A percentile compares a stretch with the other conserved stretches of the same genome.
phyloP scores from a whole-genome alignment of 1,140 invertebrate genomes.

The Rhizoglyphus robini region DNA sequence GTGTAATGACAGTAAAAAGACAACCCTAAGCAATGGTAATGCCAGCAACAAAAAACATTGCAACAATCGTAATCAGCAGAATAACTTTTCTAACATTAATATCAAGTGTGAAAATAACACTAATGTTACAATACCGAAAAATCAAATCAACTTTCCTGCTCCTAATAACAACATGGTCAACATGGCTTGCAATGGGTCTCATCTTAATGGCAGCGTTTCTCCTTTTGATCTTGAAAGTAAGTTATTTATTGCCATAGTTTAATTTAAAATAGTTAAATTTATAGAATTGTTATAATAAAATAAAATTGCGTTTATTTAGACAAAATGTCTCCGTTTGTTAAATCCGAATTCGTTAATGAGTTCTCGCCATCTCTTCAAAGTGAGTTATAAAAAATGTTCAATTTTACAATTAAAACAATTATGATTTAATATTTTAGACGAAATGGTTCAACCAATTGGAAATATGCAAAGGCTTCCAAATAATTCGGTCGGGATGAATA shows the following conservation, averaged over 20 bases:
- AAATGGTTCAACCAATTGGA: not conserved
- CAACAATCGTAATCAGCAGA: constrained; percentile 18
- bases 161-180: not conserved
- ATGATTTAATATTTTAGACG: not conserved
- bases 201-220: not conserved
- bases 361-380: not conserved
- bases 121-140: too few species aligned
- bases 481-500: not conserved
- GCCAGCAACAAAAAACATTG: not conserved
- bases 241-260: not conserved
- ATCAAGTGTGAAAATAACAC: not conserved
- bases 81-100: constrained; percentile 5
- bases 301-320: too few species aligned
- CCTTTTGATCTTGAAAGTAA: constrained; percentile 11
- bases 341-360: not conserved
- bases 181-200: not conserved
- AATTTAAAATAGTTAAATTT: not conserved
- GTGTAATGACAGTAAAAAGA: not conserved
- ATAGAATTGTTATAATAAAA: not conserved
- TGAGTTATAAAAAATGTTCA: not conserved
- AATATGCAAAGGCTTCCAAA: not conserved
- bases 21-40: not conserved
- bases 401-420: not conserved
- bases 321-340: not conserved
- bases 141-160: constrained; percentile 1